Percentiles rank a stretch among this genome's conserved stretches.
Evolutionary conservation across 2,888 invertebrate genomes (phyloP).

Genomic region (Halocaridina rubra): DNA sequence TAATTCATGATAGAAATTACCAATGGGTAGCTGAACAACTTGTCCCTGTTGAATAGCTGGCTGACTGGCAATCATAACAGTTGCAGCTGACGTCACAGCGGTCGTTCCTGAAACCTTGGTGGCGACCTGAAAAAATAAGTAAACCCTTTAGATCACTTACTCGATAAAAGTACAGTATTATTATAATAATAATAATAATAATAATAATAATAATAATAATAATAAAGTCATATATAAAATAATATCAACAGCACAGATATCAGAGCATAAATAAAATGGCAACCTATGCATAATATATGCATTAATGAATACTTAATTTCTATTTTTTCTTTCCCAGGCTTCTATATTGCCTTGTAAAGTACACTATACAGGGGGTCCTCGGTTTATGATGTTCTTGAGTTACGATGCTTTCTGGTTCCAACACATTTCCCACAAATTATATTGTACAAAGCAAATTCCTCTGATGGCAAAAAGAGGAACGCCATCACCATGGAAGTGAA

Average conservation of each 20-base stretch:
- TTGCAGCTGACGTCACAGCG: constrained; percentile 51
- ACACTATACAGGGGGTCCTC: no score
- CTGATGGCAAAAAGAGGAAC: no score
- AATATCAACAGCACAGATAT: neutral
- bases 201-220: neutral
- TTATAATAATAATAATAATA: neutral
- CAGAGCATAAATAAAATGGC: neutral
- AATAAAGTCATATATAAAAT: neutral
- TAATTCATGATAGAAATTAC: no score
- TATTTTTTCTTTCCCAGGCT: no score
- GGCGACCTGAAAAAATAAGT: constrained; percentile 34
- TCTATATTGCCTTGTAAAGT: no score
- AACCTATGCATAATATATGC: neutral
- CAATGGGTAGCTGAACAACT: constrained; percentile 60
- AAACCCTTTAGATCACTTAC: neutral
- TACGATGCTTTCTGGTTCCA: no score
- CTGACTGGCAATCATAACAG: constrained; percentile 61
- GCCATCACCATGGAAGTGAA: no score
- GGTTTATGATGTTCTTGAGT: no score
- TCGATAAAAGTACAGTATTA: neutral
- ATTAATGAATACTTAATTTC: neutral
- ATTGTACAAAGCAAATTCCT: no score
- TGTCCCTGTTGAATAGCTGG: constrained; percentile 59
- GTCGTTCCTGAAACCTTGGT: constrained; percentile 57
- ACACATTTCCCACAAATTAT: no score